Base-by-base conservation (phyloP, 2,888 invertebrate species). In the Gibbula magus region DNA sequence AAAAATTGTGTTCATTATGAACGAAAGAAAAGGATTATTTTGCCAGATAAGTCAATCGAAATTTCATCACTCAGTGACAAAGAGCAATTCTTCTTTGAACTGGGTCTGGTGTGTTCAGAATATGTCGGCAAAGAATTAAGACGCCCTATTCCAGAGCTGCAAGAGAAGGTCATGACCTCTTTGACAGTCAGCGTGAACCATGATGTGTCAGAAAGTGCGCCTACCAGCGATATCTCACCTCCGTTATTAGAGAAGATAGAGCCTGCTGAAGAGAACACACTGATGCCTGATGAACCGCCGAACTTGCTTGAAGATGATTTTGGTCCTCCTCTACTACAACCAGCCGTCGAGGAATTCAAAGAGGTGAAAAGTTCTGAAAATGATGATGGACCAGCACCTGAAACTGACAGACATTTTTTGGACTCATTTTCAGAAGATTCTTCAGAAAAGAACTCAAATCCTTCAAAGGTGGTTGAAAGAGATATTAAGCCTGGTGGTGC, bases 81-180 rank as follows among this genome's bases (percentile, higher is more conserved):
- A 54, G 81, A 82, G 51, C 79, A 70, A 51, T 82, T 81, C 67
- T 81, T 82, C 54, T 82, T 66, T 70, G 75, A 81, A 66, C 53
- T 82, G 39, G 77, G 75, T 32, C 52, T 82, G 66, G 74, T 81
- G 16, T 77, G 73, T 61, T 56, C 61, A 18, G 74, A 66, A 56
- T 52, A 78, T 4, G 29, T 73, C n/a, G 18, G 67, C 29, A 45
- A 39, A 10, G 66, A 61, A 3, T 18, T 35, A 20, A n/a, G 25
- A 7, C 74, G 74, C 35, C 74, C 52, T 22, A 7, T 20, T n/a
- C 56, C 75, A 4, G 25, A 53, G n/a, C 56, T 54, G 2, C 29
- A 29, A 20, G 75, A 18, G n/a, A 18, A 75, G 54, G 53, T 35
- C 29, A 22, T 29, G 25, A n/a, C 53, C 20, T 54, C 32, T 3